These are phyloP conservation scores for Yponomeuta sedellus DNA, from an alignment of 2,888 invertebrate species.

Conservation along the genomic window DNA sequence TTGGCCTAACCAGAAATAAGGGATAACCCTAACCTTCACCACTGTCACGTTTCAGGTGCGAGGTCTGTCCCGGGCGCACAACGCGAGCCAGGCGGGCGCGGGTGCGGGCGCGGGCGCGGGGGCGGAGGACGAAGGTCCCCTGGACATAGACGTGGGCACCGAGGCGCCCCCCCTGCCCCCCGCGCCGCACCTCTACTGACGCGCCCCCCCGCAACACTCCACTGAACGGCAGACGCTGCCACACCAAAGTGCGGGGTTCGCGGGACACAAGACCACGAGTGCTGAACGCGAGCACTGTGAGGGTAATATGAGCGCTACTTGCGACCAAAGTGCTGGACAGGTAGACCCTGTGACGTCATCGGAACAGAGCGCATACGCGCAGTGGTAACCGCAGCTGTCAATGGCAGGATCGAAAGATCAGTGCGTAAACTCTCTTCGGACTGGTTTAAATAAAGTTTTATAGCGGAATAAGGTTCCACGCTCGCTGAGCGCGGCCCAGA, in stretches of 20 bases:
- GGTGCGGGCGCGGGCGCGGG: constrained; percentile 22
- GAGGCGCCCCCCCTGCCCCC: constrained; percentile 57
- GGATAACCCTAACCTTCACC: background rate
- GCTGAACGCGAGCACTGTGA: no score
- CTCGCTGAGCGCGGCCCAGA: background rate
- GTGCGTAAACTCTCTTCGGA: no score
- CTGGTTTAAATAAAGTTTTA: no score
- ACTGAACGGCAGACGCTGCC: background rate
- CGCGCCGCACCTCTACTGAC: constrained; percentile 28
- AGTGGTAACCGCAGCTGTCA: no score
- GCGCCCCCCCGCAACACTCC: constrained; percentile 15
- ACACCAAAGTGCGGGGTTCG: constrained; percentile 6
- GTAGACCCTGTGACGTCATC: no score
- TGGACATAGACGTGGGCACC: constrained; percentile 72
- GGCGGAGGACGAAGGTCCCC: constrained; percentile 57
- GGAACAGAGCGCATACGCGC: no score
- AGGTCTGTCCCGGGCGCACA: constrained; percentile 38
- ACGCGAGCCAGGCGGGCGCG: background rate
- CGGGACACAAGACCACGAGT: no score
- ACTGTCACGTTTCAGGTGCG: constrained; percentile 48
- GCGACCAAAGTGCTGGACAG: no score
- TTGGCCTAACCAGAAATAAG: no score
- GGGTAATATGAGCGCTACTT: no score
- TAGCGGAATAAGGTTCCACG: background rate
- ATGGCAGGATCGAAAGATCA: no score